These are phyloP conservation scores for Podotricha telesiphe DNA, from an alignment of 2,888 invertebrate species.

Conservation along the genomic window DNA sequence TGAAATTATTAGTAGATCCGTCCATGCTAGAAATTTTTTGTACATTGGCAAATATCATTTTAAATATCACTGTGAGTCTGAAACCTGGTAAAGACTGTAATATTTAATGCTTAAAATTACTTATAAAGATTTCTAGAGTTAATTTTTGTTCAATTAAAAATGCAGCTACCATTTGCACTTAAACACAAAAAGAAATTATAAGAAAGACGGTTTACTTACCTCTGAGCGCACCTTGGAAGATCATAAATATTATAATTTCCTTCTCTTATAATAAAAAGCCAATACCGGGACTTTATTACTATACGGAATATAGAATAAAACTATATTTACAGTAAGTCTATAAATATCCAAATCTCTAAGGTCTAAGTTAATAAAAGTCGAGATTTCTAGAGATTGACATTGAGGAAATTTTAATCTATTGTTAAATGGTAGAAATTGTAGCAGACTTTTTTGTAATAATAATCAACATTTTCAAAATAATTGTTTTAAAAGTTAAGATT, in stretches of 20 bases:
- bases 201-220: neutral
- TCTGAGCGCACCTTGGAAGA: neutral
- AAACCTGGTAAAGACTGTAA: too few species aligned
- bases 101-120: too few species aligned
- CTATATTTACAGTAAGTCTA: neutral
- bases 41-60: too few species aligned
- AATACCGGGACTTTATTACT: conserved; percentile 12
- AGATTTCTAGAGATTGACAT: neutral
- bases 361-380: neutral
- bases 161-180: neutral
- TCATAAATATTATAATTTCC: conserved; percentile 16
- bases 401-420: too few species aligned
- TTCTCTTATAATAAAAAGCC: conserved; percentile 3
- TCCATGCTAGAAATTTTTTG: too few species aligned
- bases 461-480: too few species aligned
- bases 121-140: neutral
- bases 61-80: too few species aligned
- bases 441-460: too few species aligned
- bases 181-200: neutral
- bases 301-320: neutral
- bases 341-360: neutral
- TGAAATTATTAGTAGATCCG: too few species aligned
- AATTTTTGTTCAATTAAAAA: neutral
- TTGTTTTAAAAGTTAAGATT: too few species aligned
- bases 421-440: too few species aligned